These are phyloP conservation scores for Drosophila quadrilineata DNA, from an alignment of 1,140 invertebrate genomes.

Conservation along the genomic window DNA sequence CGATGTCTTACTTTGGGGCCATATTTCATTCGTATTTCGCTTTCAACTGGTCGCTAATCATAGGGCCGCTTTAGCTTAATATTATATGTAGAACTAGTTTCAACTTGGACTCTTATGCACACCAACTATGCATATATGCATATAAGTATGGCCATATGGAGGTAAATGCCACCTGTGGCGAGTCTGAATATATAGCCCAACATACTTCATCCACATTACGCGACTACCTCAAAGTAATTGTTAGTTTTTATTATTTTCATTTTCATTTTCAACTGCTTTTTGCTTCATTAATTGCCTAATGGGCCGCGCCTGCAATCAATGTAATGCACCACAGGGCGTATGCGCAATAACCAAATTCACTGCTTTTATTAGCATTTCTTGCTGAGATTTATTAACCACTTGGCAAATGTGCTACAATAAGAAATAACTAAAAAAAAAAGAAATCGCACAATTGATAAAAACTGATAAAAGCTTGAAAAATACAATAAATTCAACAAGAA, in stretches of 20 bases:
- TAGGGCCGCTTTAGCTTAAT: conserved; percentile 57
- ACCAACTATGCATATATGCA: background rate
- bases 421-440: background rate
- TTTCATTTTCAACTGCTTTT: conserved; percentile 35
- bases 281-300: conserved; percentile 75
- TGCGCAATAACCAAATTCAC: conserved; percentile 32
- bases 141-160: background rate
- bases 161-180: conserved; percentile 32
- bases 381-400: too few species aligned
- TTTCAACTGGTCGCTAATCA: conserved; percentile 56
- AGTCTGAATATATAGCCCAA: too few species aligned
- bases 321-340: conserved; percentile 36
- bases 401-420: background rate
- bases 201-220: background rate
- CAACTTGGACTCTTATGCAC: background rate
- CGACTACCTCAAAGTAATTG: conserved; percentile 19
- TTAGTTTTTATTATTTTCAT: background rate
- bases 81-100: conserved; percentile 47
- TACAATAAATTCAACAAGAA: conserved; percentile 22
- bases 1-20: conserved; percentile 60
- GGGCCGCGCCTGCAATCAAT: conserved; percentile 57
- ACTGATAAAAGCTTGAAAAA: too few species aligned
- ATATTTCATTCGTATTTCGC: conserved; percentile 42
- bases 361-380: too few species aligned
- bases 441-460: too few species aligned